phyloP scores from a whole-genome alignment of 2,113 vertebrate species.

The Trogon surrucura region DNA sequence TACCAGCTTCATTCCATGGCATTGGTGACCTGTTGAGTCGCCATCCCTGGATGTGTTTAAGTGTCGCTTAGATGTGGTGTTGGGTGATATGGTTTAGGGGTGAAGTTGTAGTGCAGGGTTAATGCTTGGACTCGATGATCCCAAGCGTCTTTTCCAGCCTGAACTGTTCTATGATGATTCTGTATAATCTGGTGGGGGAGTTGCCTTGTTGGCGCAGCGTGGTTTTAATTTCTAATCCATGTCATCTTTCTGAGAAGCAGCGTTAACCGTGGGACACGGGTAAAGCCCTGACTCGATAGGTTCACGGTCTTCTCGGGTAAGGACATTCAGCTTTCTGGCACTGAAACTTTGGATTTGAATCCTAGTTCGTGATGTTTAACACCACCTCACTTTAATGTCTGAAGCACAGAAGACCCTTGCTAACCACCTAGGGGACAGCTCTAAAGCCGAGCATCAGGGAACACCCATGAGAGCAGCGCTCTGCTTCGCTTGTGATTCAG shows the following conservation, averaged over 20 bases:
- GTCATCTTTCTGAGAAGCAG: background rate
- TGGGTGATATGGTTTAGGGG: too few relatives aligned
- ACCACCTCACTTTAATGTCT: background rate
- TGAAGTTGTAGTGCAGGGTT: too few relatives aligned
- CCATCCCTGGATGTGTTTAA: too few relatives aligned
- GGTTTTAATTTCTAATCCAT: background rate
- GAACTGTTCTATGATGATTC: background rate
- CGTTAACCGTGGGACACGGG: background rate
- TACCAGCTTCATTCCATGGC: too few relatives aligned
- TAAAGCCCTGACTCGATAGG: background rate
- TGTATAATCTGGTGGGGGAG: background rate
- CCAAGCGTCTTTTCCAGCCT: too few relatives aligned
- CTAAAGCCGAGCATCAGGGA: background rate
- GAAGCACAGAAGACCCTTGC: background rate
- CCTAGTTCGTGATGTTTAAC: background rate
- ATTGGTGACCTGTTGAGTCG: too few relatives aligned
- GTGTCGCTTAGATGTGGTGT: too few relatives aligned
- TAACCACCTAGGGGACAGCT: background rate
- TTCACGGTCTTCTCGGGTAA: background rate
- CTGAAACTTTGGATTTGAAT: background rate
- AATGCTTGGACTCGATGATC: too few relatives aligned
- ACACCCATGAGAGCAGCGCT: accelerated
- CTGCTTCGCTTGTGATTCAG: accelerated
- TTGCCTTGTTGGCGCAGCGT: background rate
- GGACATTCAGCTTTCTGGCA: too few relatives aligned